Evolutionary conservation across 53 echinoderm and acorn worm species (phyloP), one percentile per base, ranked within the genome.

Genomic region (Mesocentrotus franciscanus): DNA sequence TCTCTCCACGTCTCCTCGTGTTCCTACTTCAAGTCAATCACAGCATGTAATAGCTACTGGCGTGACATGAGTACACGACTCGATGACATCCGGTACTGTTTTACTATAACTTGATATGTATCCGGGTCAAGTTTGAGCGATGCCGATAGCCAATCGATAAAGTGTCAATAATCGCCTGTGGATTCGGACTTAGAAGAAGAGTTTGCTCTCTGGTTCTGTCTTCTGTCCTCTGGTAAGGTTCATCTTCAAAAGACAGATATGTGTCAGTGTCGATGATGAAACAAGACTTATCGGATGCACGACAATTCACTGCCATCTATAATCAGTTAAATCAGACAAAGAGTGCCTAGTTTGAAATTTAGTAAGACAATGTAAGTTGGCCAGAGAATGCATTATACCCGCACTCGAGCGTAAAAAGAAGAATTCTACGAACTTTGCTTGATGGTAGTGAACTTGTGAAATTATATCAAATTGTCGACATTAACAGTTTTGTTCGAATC

Each of bases 111-210:
- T 81, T 78, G 39, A 33, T 81, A 81, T 81, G 81, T 81, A 81
- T 81, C 81, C 81, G 42, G 81, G 81, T 81, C 42, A 81, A 81
- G 42, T 81, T 81, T 81, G 81, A 81, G 81, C 18, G 18, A 36
- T 81, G 81, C 81, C 81, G 8, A 39, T 81, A 20, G 42, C 36
- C 39, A 42, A 39, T 81, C 81, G 81, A 81, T 39, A 81, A 42
- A 9, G 81, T 81, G 78, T 78, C 78, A 34, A 78, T 78, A 78
- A 78, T 78, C n/a, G 81, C 81, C 81, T 81, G 18, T 1, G 81
- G 81, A 39, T 20, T 22, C 36, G 42, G 42, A 81, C 42, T 42
- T 81, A 18, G 81, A 42, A 81, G 81, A 81, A 42, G 74, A 74
- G 13, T 30, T 30, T 74, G 10, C 10, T 29, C 74, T 74, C 74